Percentiles rank a stretch among this genome's conserved stretches.
These are phyloP conservation scores for Leptinotarsa peninsularis DNA, from an alignment of 2,888 invertebrate species.

Conservation along the genomic window DNA sequence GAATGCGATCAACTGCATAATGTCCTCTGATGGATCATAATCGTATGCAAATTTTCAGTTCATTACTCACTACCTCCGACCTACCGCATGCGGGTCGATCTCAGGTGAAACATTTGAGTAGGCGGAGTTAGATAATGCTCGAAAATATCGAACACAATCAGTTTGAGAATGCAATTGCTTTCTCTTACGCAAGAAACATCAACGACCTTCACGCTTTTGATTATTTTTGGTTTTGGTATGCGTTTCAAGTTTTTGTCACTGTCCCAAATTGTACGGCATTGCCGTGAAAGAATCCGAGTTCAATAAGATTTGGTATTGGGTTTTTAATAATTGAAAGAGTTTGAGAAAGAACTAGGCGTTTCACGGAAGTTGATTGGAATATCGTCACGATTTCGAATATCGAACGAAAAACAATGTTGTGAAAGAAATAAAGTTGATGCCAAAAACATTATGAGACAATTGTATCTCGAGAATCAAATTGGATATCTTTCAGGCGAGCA, in stretches of 20 bases:
- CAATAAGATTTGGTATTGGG: neutral
- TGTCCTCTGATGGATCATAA: conserved; percentile 12
- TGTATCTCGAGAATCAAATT: no score
- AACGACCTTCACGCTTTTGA: conserved; percentile 38
- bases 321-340: neutral
- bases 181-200: conserved; percentile 43
- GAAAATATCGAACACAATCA: conserved; percentile 36
- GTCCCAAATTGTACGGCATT: conserved; percentile 9
- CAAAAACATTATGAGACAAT: no score
- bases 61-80: conserved; percentile 20
- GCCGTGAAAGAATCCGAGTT: neutral
- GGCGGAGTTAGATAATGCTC: conserved; percentile 41
- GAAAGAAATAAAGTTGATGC: no score
- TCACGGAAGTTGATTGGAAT: neutral
- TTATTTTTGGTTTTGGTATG: conserved; percentile 12
- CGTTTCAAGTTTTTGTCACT: conserved; percentile 3
- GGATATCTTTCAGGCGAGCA: no score
- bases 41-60: conserved; percentile 22
- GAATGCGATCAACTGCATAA: conserved; percentile 11
- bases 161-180: conserved; percentile 46
- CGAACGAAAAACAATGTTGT: no score
- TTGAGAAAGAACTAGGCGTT: neutral
- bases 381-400: neutral
- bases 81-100: conserved; percentile 16
- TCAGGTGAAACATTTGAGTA: conserved; percentile 21